A percentile compares a stretch with the other conserved stretches of the same genome.
Conservation (phyloP, 2,888 invertebrate species). For the Idaea aversata region DNA sequence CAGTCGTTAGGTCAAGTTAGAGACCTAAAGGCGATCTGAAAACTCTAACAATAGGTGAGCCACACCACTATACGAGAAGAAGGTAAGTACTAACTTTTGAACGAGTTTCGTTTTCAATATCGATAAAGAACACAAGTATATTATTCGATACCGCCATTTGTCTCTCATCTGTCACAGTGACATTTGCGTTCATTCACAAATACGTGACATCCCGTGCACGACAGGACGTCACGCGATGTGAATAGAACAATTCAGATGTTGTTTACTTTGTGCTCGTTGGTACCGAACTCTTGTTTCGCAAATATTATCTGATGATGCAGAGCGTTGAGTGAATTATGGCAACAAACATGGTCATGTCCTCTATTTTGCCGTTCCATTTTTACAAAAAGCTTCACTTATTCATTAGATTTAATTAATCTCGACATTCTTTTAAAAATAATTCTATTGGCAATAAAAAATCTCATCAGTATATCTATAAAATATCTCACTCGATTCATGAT, state of each 20-base stretch:
- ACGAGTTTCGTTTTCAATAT: background rate
- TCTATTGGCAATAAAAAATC: too few relatives aligned
- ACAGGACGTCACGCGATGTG: conserved; percentile 1
- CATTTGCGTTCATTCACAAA: background rate
- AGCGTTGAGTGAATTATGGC: conserved; percentile 8
- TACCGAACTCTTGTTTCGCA: conserved; percentile 4
- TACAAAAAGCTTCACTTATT: too few relatives aligned
- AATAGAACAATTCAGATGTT: conserved; percentile 8
- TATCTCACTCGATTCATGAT: too few relatives aligned
- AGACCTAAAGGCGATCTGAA: too few relatives aligned
- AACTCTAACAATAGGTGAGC: too few relatives aligned
- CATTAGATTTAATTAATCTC: too few relatives aligned
- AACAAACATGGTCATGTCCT: background rate
- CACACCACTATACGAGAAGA: too few relatives aligned
- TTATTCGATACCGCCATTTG: conserved; percentile 8
- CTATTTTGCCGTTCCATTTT: background rate
- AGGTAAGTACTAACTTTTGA: too few relatives aligned
- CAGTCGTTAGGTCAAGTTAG: too few relatives aligned
- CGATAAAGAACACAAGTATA: background rate
- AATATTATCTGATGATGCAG: conserved; percentile 16
- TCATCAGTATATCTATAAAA: too few relatives aligned
- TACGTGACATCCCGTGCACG: background rate
- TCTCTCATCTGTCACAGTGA: conserved; percentile 12
- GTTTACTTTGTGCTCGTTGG: conserved; percentile 2
- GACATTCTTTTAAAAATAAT: too few relatives aligned